Base-by-base conservation (phyloP, 2,888 invertebrate species). In the Globia sparganii region DNA sequence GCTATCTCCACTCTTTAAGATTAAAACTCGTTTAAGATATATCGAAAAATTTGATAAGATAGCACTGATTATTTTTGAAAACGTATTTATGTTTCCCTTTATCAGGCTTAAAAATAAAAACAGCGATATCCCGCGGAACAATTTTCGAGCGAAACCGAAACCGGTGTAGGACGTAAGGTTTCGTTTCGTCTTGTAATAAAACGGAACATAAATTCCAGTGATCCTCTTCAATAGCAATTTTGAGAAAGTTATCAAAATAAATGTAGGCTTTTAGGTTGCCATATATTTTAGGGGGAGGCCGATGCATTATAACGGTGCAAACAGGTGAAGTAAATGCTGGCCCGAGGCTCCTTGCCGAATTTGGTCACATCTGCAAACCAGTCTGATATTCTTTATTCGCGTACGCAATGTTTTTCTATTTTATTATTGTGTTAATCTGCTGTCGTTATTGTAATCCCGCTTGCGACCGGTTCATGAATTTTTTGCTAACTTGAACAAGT, bases 201-300 rank as follows among this genome's bases (percentile, higher is more conserved):
- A 81, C 69, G 49, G 72, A 59, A 81, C 79, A 86, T 89, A 89
- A 88, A 89, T 88, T 78, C 84, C 85, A 86, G 81, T 87, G 90
- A 88, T 90, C 85, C 83, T 89, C 88, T 87, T 89, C 87, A 88
- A 83, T 84, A 28, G 85, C 88, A 71, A 69, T 82, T 82, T 85
- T 81, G 92, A 91, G 95, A 95, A 95, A 95, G 95, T 94, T 92
- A 92, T 93, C 91, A 90, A 91, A 91, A 89, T 89, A 91, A 87
- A 94, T 93, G 95, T 95, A 91, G 95, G 93, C 91, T 93, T 95
- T 85, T 93, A 93, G 95, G 95, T 92, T 95, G 94, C 93, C 89
- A 94, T 94, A 94, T 93, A 94, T 94, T 94, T 95, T 94, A 94
- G 93, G 92, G 87, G 91, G 90, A 91, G 90, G 91, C 88, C 92